Conservation (phyloP, 1,140 invertebrate genomes). For the Harpegnathos saltator region DNA sequence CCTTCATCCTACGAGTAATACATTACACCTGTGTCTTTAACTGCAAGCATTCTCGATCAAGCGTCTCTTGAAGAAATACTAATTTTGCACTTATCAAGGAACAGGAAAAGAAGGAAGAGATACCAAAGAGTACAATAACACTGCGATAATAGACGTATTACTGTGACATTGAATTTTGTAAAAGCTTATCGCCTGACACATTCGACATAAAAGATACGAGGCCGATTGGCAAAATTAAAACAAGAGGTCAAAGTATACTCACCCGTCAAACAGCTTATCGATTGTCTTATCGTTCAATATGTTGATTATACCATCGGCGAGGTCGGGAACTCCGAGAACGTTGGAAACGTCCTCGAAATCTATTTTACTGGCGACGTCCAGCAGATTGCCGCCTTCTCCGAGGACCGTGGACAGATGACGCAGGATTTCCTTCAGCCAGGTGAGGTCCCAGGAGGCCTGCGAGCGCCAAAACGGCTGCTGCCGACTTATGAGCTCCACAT, state of each 20-base stretch:
- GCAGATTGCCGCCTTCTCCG: constrained; percentile 78
- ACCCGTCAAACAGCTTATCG: constrained; percentile 85
- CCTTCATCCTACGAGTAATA: constrained; percentile 70
- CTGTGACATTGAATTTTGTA: neutral
- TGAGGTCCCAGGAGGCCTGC: constrained; percentile 75
- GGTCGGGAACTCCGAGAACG: constrained; percentile 77
- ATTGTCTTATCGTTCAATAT: constrained; percentile 84
- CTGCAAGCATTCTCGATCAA: neutral
- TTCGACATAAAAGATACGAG: neutral
- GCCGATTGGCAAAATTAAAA: neutral
- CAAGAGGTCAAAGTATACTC: constrained; percentile 33
- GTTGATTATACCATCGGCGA: constrained; percentile 79
- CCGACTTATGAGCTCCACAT: constrained; percentile 77
- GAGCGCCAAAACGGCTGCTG: constrained; percentile 72
- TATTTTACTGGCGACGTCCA: constrained; percentile 82
- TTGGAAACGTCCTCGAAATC: constrained; percentile 81
- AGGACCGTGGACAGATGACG: constrained; percentile 75
- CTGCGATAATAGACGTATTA: too few relatives aligned
- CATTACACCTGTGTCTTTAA: neutral
- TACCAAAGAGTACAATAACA: too few relatives aligned
- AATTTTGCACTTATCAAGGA: constrained; percentile 19
- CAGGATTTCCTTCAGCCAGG: constrained; percentile 80
- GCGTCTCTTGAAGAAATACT: constrained; percentile 12
- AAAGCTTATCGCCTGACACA: neutral
- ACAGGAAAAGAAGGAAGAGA: too few relatives aligned